phyloP scores from a whole-genome alignment of 1,140 invertebrate genomes.

The Listronotus oregonensis region DNA sequence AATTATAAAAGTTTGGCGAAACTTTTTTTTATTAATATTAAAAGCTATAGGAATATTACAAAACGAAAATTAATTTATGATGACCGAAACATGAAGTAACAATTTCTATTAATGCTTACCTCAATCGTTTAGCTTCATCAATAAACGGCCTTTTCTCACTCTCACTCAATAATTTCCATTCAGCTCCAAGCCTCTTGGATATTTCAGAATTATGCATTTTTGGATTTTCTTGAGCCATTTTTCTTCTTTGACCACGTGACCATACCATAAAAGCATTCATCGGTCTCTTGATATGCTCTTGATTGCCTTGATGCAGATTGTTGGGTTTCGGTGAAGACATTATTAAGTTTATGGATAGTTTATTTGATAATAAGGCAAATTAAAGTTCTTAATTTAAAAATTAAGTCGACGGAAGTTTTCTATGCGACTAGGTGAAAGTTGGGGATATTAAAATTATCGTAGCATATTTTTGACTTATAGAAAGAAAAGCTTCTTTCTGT shows the following conservation, averaged over 20 bases:
- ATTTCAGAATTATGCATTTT: conserved; percentile 98
- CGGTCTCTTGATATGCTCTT: conserved; percentile 85
- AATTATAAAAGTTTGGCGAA: too few species aligned
- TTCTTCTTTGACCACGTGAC: conserved; percentile 85
- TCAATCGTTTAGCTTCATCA: conserved; percentile 92
- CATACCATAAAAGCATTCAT: conserved; percentile 96
- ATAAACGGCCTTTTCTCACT: conserved; percentile 93
- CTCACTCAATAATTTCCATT: conserved; percentile 91
- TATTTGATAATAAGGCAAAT: too few species aligned
- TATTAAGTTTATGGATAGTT: background rate
- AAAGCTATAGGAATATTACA: too few species aligned
- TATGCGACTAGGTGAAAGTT: too few species aligned
- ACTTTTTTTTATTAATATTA: too few species aligned
- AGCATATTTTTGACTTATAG: too few species aligned
- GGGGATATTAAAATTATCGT: too few species aligned
- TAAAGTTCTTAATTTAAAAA: too few species aligned
- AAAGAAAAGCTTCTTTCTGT: too few species aligned
- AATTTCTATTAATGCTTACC: conserved; percentile 66
- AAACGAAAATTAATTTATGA: too few species aligned
- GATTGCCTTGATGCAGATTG: conserved; percentile 28
- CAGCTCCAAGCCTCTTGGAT: conserved; percentile 84
- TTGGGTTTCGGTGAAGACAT: conserved; percentile 54
- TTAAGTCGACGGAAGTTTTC: too few species aligned
- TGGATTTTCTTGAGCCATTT: conserved; percentile 98
- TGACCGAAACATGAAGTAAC: too few species aligned